These are phyloP conservation scores for Epirrita christyi DNA, from an alignment of 2,888 invertebrate species.

Conservation along the genomic window DNA sequence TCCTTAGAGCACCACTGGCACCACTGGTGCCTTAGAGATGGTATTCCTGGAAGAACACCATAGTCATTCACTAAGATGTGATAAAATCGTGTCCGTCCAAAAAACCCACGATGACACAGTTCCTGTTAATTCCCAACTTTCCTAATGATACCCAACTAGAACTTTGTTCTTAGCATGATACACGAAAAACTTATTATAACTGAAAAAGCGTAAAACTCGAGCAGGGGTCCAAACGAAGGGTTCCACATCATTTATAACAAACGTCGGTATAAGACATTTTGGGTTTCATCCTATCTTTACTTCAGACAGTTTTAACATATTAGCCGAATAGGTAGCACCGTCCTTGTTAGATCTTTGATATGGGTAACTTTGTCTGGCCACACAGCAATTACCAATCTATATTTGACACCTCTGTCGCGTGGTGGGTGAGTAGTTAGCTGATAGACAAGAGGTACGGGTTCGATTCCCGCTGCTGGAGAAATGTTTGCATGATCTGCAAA, in stretches of 20 bases:
- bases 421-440: no score
- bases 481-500: no score
- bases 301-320: conserved; percentile 41
- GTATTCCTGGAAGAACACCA: not conserved
- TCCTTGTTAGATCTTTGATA: no score
- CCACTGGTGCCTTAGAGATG: no score
- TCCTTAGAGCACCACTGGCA: no score
- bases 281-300: conserved; percentile 59
- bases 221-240: conserved; percentile 40
- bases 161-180: conserved; percentile 42
- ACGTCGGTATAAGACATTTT: conserved; percentile 63
- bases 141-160: conserved; percentile 14
- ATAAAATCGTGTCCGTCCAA: not conserved
- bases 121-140: conserved; percentile 17
- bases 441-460: no score
- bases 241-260: conserved; percentile 70
- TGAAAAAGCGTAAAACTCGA: conserved; percentile 57
- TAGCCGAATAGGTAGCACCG: conserved; percentile 1
- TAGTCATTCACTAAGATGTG: not conserved
- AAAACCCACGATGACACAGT: conserved; percentile 1
- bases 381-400: no score
- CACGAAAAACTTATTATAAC: conserved; percentile 53
- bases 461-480: no score
- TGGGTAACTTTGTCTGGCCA: no score
- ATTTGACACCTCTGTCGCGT: no score